Evolutionary conservation across 2,888 invertebrate species (phyloP), one percentile per base, ranked within the genome.

Genomic region (Chrysodeixis includens): DNA sequence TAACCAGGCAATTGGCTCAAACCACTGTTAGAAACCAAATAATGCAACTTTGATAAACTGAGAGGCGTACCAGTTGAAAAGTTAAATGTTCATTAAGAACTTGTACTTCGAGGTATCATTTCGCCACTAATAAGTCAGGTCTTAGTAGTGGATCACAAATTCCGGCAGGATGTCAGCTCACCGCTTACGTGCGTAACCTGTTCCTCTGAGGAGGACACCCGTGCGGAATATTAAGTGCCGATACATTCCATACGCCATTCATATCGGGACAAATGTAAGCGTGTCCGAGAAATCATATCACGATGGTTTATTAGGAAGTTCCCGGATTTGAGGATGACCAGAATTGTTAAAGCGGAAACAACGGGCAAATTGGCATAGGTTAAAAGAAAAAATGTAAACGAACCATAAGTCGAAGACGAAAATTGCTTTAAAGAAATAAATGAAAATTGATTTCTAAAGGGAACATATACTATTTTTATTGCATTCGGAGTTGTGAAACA

Each of bases 181-280:
- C 71, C 58, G 71, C 58, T 74, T 71, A 75, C 73, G 54, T 52
- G 63, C 67, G 75, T 71, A 74, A 68, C 74, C 59, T 18, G 74
- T 67, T 71, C 76, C 68, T 75, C 74, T 74, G 52, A 64, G 62
- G 16, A 52, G 30, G 16, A 51, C 22, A 44, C 62, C 52, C 40
- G 76, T 55, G 58, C 63, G 54, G 76, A 74, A 74, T 74, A 74
- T 46, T 64, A 74, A 74, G 20, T 35, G 58, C 12, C 40, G 53
- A 61, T 64, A 75, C 71, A 74, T 74, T 74, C 68, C 76, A 64
- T 75, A 68, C 59, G 59, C 71, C 74, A 74, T 71, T 74, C 63
- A 71, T 74, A 75, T 74, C 59, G 35, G 55, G 59, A 20, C 54
- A 51, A 30, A 62, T 51, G 58, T 71, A 56, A 57, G 57, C 46